Conservation (phyloP, 2,888 invertebrate genomes). For the Callinectes sapidus region DNA sequence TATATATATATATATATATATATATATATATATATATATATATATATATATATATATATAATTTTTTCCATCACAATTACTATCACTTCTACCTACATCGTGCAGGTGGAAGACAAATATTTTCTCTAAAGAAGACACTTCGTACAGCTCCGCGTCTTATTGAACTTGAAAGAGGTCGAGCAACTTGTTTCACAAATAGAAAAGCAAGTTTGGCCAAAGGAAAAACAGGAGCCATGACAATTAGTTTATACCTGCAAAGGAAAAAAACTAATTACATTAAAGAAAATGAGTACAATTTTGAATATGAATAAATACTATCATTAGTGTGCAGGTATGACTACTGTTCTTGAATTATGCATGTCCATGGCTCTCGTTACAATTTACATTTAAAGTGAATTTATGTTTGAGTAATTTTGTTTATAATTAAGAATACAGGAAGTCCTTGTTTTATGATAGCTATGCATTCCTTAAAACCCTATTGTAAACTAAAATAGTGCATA, state of each 20-base stretch:
- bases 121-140: slow-evolving; percentile 63
- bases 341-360: neutral
- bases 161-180: slow-evolving; percentile 57
- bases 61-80: neutral
- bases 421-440: too few species aligned
- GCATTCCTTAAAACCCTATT: too few species aligned
- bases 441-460: too few species aligned
- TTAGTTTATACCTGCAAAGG: slow-evolving; percentile 58
- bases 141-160: slow-evolving; percentile 59
- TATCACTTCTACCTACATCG: slow-evolving; percentile 54
- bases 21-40: slow-evolving; percentile 32
- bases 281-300: neutral
- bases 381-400: too few species aligned
- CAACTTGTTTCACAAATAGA: slow-evolving; percentile 69
- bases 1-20: slow-evolving; percentile 13
- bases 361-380: too few species aligned
- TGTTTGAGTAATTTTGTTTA: too few species aligned
- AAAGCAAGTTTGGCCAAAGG: slow-evolving; percentile 66
- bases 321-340: neutral
- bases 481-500: too few species aligned
- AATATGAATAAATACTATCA: neutral
- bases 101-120: slow-evolving; percentile 64
- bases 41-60: slow-evolving; percentile 21
- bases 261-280: slow-evolving; percentile 40
- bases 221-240: slow-evolving; percentile 63